Evolutionary conservation across 2,888 invertebrate species (phyloP).

Genomic region (Mesodorylaimus sp.): DNA sequence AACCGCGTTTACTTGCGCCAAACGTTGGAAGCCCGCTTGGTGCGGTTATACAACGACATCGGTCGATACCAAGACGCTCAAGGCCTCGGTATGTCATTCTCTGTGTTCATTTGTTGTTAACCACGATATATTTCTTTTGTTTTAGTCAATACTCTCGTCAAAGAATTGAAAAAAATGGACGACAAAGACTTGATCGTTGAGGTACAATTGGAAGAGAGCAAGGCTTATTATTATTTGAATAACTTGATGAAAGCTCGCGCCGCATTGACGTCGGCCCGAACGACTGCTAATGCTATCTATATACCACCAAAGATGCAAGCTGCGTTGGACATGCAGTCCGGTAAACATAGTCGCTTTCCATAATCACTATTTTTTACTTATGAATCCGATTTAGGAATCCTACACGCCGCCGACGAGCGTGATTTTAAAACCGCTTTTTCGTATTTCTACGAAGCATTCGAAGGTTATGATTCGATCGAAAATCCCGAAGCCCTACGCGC

Average conservation of each 20-base stretch:
- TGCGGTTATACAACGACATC: conserved; percentile 58
- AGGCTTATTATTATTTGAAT: conserved; percentile 89
- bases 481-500: conserved; percentile 73
- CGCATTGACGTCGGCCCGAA: conserved; percentile 86
- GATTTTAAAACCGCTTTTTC: conserved; percentile 99
- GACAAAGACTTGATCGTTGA: conserved; percentile 96
- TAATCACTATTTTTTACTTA: neutral
- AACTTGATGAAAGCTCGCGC: conserved; percentile 84
- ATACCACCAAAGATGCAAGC: conserved; percentile 97
- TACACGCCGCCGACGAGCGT: conserved; percentile 97
- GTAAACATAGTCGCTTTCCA: conserved; percentile 30
- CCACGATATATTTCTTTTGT: neutral
- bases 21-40: conserved; percentile 64
- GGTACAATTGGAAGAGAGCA: conserved; percentile 90
- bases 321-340: conserved; percentile 85
- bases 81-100: conserved; percentile 26
- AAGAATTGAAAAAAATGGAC: conserved; percentile 92
- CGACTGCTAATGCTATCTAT: conserved; percentile 99
- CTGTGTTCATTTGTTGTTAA: neutral
- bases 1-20: conserved; percentile 88
- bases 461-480: conserved; percentile 89
- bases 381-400: conserved; percentile 42
- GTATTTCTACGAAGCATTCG: conserved; percentile 98
- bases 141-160: conserved; percentile 53
- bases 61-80: conserved; percentile 26